These are phyloP conservation scores for Reticulitermes speratus DNA, from an alignment of 1,140 invertebrate genomes.

Conservation along the genomic window DNA sequence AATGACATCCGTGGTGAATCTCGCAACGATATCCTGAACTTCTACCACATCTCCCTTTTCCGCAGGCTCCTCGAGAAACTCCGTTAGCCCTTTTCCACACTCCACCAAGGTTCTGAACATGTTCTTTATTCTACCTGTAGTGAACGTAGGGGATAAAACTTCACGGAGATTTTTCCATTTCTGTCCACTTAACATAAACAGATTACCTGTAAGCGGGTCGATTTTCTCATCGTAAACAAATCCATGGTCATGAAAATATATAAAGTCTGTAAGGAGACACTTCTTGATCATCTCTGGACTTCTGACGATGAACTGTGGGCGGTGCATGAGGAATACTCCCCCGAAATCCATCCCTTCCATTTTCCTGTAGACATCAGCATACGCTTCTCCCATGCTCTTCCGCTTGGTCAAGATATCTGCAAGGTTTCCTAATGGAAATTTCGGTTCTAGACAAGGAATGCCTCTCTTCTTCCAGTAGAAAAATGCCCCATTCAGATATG, in stretches of 20 bases:
- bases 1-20: background rate
- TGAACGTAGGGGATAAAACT: conserved; percentile 57
- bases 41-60: background rate
- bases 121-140: conserved; percentile 56
- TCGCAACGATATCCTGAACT: background rate
- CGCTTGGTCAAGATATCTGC: conserved; percentile 43
- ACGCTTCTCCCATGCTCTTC: conserved; percentile 36
- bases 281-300: conserved; percentile 52
- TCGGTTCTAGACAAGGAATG: conserved; percentile 44
- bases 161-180: conserved; percentile 56
- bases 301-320: conserved; percentile 48
- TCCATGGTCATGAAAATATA: conserved; percentile 50
- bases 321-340: conserved; percentile 42
- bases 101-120: conserved; percentile 45
- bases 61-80: background rate
- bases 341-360: background rate
- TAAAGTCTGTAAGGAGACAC: conserved; percentile 52
- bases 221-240: conserved; percentile 49
- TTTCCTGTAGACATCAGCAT: conserved; percentile 32
- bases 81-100: conserved; percentile 27
- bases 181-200: conserved; percentile 52
- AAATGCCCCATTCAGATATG: conserved; percentile 41
- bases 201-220: conserved; percentile 54
- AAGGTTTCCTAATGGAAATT: conserved; percentile 52
- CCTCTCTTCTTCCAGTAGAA: conserved; percentile 44